Evolutionary conservation across 1,140 invertebrate genomes (phyloP).

Genomic region (Tetragonula clypearis): DNA sequence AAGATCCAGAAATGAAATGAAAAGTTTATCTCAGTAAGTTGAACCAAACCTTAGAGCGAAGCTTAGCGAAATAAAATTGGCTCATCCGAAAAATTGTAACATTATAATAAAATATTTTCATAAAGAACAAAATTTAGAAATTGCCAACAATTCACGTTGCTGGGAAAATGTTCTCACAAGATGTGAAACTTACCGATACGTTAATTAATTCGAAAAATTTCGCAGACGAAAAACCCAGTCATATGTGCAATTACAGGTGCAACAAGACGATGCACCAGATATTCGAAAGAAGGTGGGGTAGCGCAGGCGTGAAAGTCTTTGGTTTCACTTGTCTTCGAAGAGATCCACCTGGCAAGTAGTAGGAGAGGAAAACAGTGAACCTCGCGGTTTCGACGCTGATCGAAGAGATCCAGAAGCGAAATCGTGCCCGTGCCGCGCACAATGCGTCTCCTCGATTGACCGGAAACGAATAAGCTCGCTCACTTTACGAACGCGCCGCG

Average conservation of each 20-base stretch:
- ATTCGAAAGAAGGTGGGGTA: slow-evolving; percentile 10
- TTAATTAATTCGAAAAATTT: neutral
- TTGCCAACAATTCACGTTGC: neutral
- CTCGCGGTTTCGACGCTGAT: slow-evolving; percentile 6
- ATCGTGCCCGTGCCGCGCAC: slow-evolving; percentile 35
- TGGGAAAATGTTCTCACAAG: no score
- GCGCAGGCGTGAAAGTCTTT: slow-evolving; percentile 56
- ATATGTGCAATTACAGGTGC: neutral
- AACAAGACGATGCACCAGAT: slow-evolving; percentile 22
- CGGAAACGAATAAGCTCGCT: slow-evolving; percentile 23
- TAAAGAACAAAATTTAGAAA: no score
- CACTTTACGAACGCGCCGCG: neutral
- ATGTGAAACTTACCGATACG: neutral
- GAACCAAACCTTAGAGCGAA: no score
- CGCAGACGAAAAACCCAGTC: neutral
- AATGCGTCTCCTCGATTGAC: slow-evolving; percentile 28
- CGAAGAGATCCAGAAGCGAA: slow-evolving; percentile 46
- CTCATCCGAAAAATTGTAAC: no score
- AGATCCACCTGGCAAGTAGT: slow-evolving; percentile 20
- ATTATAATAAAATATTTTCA: no score
- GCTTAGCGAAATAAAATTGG: no score
- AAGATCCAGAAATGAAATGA: no score
- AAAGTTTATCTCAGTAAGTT: no score
- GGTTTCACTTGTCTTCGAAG: slow-evolving; percentile 52
- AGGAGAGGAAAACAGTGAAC: slow-evolving; percentile 43